Evolutionary conservation across 2,888 invertebrate genomes (phyloP).

Genomic region (Pheosia gnoma): DNA sequence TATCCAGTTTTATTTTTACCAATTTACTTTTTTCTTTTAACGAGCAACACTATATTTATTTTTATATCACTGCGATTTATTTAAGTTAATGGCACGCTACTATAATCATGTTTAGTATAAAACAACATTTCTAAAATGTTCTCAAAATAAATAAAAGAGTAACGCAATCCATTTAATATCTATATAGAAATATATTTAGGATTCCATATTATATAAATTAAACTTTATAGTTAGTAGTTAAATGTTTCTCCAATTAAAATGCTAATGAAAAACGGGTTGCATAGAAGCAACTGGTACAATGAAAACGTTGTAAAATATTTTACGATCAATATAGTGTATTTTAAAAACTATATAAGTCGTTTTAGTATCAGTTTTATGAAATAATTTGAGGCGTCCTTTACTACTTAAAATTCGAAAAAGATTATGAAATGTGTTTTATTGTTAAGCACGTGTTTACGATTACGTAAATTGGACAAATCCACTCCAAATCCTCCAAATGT

Average conservation of each 20-base stretch:
- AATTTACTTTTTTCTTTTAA: constrained; percentile 38
- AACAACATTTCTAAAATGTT: constrained; percentile 23
- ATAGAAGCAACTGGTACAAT: constrained; percentile 14
- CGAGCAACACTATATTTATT: constrained; percentile 33
- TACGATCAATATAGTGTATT: constrained; percentile 20
- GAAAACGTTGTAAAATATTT: constrained; percentile 22
- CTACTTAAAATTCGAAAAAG: not conserved
- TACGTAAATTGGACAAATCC: no score
- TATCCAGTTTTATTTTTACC: constrained; percentile 44
- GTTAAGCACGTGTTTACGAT: no score
- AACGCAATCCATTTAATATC: constrained; percentile 16
- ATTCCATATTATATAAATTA: constrained; percentile 9
- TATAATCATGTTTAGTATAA: constrained; percentile 27
- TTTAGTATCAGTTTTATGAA: constrained; percentile 14
- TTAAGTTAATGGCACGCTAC: constrained; percentile 20
- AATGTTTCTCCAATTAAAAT: constrained; percentile 20
- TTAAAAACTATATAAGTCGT: constrained; percentile 12
- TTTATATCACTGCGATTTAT: constrained; percentile 19
- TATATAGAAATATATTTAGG: constrained; percentile 9
- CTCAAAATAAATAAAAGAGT: constrained; percentile 27
- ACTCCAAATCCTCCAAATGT: no score
- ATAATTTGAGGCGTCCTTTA: not conserved
- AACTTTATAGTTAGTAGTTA: constrained; percentile 17
- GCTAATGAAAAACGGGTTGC: constrained; percentile 11
- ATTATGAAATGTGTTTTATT: no score